phyloP scores from a whole-genome alignment of 2,888 invertebrate genomes.

The Drosophila tripunctata region DNA sequence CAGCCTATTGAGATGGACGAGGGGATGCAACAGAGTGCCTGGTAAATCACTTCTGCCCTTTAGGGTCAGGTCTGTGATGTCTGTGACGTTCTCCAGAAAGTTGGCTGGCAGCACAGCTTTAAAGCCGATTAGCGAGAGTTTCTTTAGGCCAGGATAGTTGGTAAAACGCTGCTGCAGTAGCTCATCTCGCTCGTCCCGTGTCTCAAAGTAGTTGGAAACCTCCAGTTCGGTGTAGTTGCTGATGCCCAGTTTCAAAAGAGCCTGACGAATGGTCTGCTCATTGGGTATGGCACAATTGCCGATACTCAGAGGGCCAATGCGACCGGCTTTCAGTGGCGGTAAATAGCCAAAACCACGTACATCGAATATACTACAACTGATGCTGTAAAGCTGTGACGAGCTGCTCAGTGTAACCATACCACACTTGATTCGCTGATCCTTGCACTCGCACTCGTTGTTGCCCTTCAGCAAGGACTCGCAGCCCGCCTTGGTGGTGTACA shows the following conservation, averaged over 20 bases:
- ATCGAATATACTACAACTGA: constrained; percentile 64
- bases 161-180: constrained; percentile 60
- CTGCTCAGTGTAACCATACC: constrained; percentile 60
- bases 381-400: constrained; percentile 42
- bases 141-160: constrained; percentile 55
- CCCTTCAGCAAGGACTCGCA: constrained; percentile 60
- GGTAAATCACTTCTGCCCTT: constrained; percentile 63
- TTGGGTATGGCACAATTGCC: constrained; percentile 66
- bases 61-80: constrained; percentile 48
- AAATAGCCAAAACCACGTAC: constrained; percentile 62
- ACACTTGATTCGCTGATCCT: constrained; percentile 65
- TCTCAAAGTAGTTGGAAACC: constrained; percentile 63
- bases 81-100: constrained; percentile 53
- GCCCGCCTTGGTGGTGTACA: constrained; percentile 54
- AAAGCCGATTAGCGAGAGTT: constrained; percentile 52
- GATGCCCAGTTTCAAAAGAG: constrained; percentile 53
- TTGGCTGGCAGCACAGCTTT: constrained; percentile 50
- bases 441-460: constrained; percentile 60
- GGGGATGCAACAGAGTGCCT: constrained; percentile 49
- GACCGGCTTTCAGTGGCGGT: constrained; percentile 56
- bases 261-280: constrained; percentile 46
- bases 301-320: constrained; percentile 47
- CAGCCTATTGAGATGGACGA: constrained; percentile 41
- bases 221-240: constrained; percentile 60
- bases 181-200: constrained; percentile 52